These are phyloP conservation scores for Tyrophagus putrescentiae DNA, from an alignment of 1,140 invertebrate genomes.

Conservation along the genomic window DNA sequence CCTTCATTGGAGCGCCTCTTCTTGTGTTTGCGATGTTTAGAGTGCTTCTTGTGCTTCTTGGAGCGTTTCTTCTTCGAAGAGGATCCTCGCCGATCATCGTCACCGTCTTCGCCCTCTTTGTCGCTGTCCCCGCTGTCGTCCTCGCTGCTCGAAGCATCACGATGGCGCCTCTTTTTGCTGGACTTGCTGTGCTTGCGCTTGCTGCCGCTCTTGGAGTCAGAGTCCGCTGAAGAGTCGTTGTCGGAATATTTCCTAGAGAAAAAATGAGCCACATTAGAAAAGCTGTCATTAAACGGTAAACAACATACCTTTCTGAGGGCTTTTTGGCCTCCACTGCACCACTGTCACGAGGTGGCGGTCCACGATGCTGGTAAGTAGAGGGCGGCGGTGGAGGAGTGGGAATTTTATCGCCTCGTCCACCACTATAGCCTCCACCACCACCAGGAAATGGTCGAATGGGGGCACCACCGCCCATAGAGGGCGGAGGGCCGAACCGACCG, in stretches of 20 bases:
- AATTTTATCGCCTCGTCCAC: slow-evolving; percentile 1
- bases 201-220: not conserved
- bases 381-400: slow-evolving; percentile 5
- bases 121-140: slow-evolving; percentile 3
- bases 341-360: not conserved
- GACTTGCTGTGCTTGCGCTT: not conserved
- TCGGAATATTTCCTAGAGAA: not conserved
- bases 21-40: slow-evolving; percentile 15
- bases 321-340: not conserved
- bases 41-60: not conserved
- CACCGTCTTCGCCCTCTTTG: not conserved
- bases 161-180: not conserved
- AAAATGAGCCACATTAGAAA: not conserved
- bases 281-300: not conserved
- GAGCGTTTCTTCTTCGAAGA: not conserved
- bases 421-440: too few species aligned
- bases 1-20: not conserved
- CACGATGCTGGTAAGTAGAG: not conserved
- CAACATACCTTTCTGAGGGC: not conserved
- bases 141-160: too few species aligned
- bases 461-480: too few species aligned
- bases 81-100: not conserved
- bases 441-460: too few species aligned
- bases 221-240: not conserved
- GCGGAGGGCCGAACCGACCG: too few species aligned